Percentiles rank a stretch among this genome's conserved stretches.
These are phyloP conservation scores for Myotis planiceps DNA, from an alignment of 2,797 vertebrate species.

Conservation along the genomic window DNA sequence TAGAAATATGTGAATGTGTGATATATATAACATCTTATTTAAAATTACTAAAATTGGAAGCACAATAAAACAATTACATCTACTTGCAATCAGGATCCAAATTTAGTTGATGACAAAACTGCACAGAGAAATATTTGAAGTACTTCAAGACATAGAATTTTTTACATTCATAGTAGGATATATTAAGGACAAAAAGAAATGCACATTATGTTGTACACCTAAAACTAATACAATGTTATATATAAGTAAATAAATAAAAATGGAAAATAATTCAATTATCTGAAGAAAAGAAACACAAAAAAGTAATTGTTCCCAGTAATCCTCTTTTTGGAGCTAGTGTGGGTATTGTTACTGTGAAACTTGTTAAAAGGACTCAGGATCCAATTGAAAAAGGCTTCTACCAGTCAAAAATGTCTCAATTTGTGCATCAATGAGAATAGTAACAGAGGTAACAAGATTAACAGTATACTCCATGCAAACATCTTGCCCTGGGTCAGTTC, in stretches of 20 bases:
- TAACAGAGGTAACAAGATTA: background rate
- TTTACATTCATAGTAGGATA: background rate
- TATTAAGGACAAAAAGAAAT: background rate
- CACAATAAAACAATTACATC: background rate
- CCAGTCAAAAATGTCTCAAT: background rate
- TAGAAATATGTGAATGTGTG: background rate
- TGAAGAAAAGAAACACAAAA: background rate
- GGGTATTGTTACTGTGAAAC: background rate
- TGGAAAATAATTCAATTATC: background rate
- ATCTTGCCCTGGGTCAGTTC: conserved; percentile 36
- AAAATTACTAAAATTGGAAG: background rate
- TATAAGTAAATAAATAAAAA: background rate
- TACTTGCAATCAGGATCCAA: background rate
- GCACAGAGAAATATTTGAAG: background rate
- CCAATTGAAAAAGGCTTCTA: background rate
- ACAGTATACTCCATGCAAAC: background rate
- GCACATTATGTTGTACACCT: background rate
- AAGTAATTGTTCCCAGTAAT: background rate
- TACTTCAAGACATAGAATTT: background rate
- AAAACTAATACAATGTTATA: background rate
- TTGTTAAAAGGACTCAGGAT: background rate
- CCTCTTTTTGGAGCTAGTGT: background rate
- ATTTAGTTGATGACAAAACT: background rate
- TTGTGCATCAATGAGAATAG: background rate
- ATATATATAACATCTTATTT: background rate